These are phyloP conservation scores for Drosophila truncata DNA, from an alignment of 1,140 invertebrate genomes.

Conservation along the genomic window DNA sequence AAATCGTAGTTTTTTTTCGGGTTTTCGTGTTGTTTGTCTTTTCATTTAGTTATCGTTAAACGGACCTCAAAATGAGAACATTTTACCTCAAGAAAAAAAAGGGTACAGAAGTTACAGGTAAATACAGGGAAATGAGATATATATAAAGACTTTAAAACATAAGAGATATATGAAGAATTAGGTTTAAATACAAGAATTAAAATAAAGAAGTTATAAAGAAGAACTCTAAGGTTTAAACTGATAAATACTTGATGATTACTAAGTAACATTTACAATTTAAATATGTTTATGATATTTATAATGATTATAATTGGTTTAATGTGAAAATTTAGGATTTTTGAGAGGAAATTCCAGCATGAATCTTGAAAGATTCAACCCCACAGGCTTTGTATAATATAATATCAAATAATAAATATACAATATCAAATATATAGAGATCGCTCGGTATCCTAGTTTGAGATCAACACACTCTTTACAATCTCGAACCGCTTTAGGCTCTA, in stretches of 20 bases:
- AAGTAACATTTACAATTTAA: not conserved
- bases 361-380: no score
- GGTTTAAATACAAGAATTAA: not conserved
- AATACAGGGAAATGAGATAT: not conserved
- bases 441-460: not conserved
- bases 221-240: not conserved
- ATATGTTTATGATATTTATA: not conserved
- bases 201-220: not conserved
- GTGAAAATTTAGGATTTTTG: not conserved
- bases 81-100: not conserved
- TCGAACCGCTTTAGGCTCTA: not conserved
- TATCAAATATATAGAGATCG: not conserved
- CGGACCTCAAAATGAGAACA: slow-evolving; percentile 17
- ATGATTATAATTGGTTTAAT: not conserved
- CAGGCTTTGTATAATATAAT: no score
- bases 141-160: not conserved
- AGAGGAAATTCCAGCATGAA: not conserved
- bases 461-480: not conserved
- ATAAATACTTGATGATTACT: not conserved
- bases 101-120: not conserved
- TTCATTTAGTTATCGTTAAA: slow-evolving; percentile 38
- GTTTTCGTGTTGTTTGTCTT: slow-evolving; percentile 12
- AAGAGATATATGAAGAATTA: not conserved
- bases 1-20: not conserved
- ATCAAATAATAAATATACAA: not conserved